Conservation (phyloP, 2,797 vertebrate species). For the Psittacula derbiana region DNA sequence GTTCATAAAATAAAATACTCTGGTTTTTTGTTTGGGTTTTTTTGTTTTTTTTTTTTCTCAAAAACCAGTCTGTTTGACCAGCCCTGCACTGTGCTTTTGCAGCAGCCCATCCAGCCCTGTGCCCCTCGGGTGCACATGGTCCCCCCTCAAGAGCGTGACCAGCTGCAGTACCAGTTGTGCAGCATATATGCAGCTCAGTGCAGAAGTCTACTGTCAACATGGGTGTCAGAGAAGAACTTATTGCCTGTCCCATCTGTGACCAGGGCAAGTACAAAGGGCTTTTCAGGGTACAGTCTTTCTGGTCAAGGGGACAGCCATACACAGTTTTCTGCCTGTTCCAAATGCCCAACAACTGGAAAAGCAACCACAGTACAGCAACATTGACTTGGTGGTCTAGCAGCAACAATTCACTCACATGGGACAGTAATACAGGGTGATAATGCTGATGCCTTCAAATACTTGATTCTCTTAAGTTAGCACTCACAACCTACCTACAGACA, state of each 20-base stretch:
- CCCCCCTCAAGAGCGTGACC: rapidly evolving
- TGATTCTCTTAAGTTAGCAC: not conserved
- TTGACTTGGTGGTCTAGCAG: not conserved
- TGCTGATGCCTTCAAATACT: not conserved
- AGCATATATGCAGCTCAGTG: not conserved
- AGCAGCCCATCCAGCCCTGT: not conserved
- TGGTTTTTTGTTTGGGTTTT: rapidly evolving
- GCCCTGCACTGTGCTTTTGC: not conserved
- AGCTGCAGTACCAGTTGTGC: not conserved
- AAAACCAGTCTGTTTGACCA: not conserved
- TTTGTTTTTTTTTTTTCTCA: not conserved
- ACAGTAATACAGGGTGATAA: not conserved
- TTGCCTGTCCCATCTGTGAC: not conserved
- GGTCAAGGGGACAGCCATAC: rapidly evolving
- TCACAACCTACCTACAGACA: not conserved
- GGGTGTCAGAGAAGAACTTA: not conserved
- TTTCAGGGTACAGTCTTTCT: not conserved
- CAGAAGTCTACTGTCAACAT: not conserved
- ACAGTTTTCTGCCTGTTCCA: not conserved
- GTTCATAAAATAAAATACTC: not conserved
- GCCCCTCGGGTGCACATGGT: rapidly evolving
- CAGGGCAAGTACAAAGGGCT: not conserved
- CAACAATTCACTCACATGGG: not conserved
- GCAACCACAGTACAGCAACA: not conserved
- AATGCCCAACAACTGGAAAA: not conserved